A percentile compares a stretch with the other conserved stretches of the same genome.
phyloP scores from a whole-genome alignment of 2,888 invertebrate species.

The Idaea biselata region DNA sequence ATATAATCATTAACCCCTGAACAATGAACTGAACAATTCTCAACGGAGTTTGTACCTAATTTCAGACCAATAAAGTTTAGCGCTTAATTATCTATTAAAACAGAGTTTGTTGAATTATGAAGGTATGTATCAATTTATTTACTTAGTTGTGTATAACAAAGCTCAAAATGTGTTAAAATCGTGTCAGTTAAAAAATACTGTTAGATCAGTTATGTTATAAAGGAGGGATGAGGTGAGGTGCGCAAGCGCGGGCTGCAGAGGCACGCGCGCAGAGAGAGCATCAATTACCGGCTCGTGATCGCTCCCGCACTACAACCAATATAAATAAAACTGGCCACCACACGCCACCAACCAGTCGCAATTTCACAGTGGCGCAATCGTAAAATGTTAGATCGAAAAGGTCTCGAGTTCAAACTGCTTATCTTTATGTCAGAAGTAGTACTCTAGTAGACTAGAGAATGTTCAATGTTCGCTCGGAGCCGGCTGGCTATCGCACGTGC shows the following conservation, averaged over 20 bases:
- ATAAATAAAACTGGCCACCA: constrained; percentile 73
- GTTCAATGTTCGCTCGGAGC: constrained; percentile 35
- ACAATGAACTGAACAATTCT: too few species aligned
- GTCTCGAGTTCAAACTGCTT: constrained; percentile 69
- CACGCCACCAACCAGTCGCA: constrained; percentile 58
- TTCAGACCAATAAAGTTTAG: too few species aligned
- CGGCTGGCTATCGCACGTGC: constrained; percentile 51
- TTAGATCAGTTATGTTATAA: constrained; percentile 54
- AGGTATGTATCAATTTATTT: neutral
- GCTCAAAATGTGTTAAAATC: neutral
- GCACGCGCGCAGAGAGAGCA: constrained; percentile 65
- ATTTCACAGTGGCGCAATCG: constrained; percentile 74
- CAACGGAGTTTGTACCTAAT: too few species aligned
- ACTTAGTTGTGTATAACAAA: neutral
- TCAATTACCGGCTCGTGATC: constrained; percentile 78
- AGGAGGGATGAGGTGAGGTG: constrained; percentile 35
- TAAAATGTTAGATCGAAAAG: constrained; percentile 74
- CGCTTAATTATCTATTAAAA: too few species aligned
- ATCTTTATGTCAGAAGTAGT: constrained; percentile 65
- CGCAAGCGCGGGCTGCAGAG: constrained; percentile 41
- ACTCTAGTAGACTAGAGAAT: constrained; percentile 42
- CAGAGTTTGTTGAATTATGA: too few species aligned
- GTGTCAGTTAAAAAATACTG: constrained; percentile 26
- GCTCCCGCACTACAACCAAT: constrained; percentile 75
- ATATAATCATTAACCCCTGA: too few species aligned